Base-by-base conservation (phyloP, 2,797 vertebrate genomes). In the Fratercula arctica region DNA sequence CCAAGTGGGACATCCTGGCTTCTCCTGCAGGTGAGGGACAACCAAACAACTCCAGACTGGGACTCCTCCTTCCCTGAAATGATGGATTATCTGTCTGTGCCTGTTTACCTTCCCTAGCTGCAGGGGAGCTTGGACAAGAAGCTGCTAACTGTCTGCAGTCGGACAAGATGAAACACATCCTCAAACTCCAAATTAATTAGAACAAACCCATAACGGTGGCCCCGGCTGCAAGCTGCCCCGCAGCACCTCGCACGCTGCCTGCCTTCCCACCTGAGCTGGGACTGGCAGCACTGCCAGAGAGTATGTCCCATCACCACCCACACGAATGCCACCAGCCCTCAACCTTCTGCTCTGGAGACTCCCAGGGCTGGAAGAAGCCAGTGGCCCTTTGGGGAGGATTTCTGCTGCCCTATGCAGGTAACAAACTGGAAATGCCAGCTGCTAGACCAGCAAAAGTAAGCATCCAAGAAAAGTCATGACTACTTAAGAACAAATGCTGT, bases 231-330 rank as follows among this genome's bases (percentile, higher is more conserved):
- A 41, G 48, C 68, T 70, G 74, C 48, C 72, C 72, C 7, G 2
- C 11, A 18, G 63, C 12, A 0, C 68, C 66, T n/a, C 2, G 1
- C 41, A 6, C 0, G 0, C 7, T 0, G 0, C 45, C 57, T 18
- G 48, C 60, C 37, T 46, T 61, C 48, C 61, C 64, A 59, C 35
- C 46, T 1, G 1, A 63, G 57, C 61, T 50, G 50, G 50, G 60
- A 60, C 50, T 5, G 43, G 39, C 41, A 41, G 66, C 25, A 13
- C 25, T 13, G 28, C 64, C 28, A 37, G 1, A 0, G 31, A 33
- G 26, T 17, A n/a, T 4, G 2, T 17, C 80, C 76, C 48, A 18
- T 10, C 68, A 46, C 53, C 31, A 20, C 14, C 37, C 31, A 39
- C n/a, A 31, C 3, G 5, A 66, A 43, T 16, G 39, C 29, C 72